A percentile compares a stretch with the other conserved stretches of the same genome.
Conservation (phyloP, 1,140 invertebrate genomes). For the Ruditapes philippinarum region DNA sequence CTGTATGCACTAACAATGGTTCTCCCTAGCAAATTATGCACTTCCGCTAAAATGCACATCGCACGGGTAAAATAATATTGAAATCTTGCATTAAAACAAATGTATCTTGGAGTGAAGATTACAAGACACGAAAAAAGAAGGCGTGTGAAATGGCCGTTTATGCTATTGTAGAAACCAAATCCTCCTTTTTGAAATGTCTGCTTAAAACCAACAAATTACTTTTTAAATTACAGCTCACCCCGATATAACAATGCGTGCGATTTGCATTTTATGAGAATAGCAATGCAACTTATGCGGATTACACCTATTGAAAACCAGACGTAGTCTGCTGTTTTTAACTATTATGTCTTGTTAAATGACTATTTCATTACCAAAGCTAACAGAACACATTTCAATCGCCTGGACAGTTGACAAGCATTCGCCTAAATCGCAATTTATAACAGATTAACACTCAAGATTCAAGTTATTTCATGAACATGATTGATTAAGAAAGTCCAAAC, state of each 20-base stretch:
- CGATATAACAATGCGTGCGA: conserved; percentile 21
- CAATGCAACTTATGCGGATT: background rate
- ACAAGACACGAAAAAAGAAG: background rate
- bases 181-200: background rate
- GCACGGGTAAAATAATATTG: background rate
- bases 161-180: conserved; percentile 11
- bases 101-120: background rate
- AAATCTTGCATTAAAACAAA: conserved; percentile 24
- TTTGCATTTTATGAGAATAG: conserved; percentile 49
- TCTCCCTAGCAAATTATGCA: background rate
- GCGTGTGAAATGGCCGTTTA: conserved; percentile 3
- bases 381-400: background rate
- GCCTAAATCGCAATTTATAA: background rate
- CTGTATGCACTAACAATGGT: too few relatives aligned
- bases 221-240: conserved; percentile 47
- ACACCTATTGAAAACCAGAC: background rate
- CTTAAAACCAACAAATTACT: conserved; percentile 50
- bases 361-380: conserved; percentile 18
- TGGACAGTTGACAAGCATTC: background rate
- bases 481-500: background rate
- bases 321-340: background rate
- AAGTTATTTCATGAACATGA: background rate
- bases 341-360: conserved; percentile 35
- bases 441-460: background rate
- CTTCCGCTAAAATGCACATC: conserved; percentile 12